phyloP scores from a whole-genome alignment of 2,888 invertebrate genomes.

The Osmoderma eremita region DNA sequence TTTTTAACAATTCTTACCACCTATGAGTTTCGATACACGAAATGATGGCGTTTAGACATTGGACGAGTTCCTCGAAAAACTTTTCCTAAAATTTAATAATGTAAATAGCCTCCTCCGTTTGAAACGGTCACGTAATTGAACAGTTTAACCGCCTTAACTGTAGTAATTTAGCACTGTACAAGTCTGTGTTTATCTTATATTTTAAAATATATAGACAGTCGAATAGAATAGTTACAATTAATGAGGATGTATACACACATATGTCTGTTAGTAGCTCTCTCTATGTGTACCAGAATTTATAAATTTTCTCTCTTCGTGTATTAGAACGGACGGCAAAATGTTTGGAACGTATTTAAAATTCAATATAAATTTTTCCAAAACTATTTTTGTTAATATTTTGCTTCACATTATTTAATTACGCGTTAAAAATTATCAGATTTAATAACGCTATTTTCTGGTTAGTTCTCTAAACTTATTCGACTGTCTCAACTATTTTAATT shows the following conservation, averaged over 20 bases:
- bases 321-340: slow-evolving; percentile 17
- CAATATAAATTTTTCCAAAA: no score
- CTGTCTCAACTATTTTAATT: slow-evolving; percentile 4
- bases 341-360: not conserved
- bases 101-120: slow-evolving; percentile 25
- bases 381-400: not conserved
- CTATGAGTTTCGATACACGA: slow-evolving; percentile 4
- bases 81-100: slow-evolving; percentile 34
- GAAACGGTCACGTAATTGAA: slow-evolving; percentile 30
- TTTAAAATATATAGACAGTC: slow-evolving; percentile 27
- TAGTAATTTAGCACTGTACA: slow-evolving; percentile 38
- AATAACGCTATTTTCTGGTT: not conserved
- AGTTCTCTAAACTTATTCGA: not conserved
- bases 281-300: not conserved
- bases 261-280: not conserved
- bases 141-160: slow-evolving; percentile 35
- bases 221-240: slow-evolving; percentile 7
- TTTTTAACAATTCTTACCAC: slow-evolving; percentile 18
- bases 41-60: slow-evolving; percentile 11
- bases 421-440: not conserved
- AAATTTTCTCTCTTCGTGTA: no score
- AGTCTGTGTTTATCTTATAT: slow-evolving; percentile 32
- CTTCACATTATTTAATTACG: not conserved
- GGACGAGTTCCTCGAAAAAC: slow-evolving; percentile 10
- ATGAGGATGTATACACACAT: slow-evolving; percentile 1